A percentile compares a stretch with the other conserved stretches of the same genome.
Conservation (phyloP, 2,888 invertebrate genomes). For the Tortrix viridana region DNA sequence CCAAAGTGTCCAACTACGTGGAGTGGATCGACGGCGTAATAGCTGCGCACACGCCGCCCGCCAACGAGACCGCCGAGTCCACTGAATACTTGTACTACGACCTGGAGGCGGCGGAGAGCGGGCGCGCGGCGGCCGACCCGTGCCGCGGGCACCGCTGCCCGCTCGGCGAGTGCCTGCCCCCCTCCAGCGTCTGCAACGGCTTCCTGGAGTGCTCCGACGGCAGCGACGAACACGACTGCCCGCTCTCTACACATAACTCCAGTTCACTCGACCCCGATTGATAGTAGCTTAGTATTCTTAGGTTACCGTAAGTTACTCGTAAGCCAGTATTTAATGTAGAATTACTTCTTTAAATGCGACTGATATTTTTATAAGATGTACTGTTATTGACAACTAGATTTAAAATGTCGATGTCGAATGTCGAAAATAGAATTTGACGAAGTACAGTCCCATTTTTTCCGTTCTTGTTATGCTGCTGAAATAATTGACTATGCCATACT, state of each 20-base stretch:
- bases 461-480: slow-evolving; percentile 27
- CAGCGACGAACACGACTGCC: slow-evolving; percentile 88
- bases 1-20: slow-evolving; percentile 90
- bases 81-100: slow-evolving; percentile 70
- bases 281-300: slow-evolving; percentile 39
- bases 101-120: slow-evolving; percentile 73
- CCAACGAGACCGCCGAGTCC: slow-evolving; percentile 53
- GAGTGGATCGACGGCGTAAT: slow-evolving; percentile 88
- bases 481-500: slow-evolving; percentile 56
- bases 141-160: slow-evolving; percentile 90
- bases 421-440: slow-evolving; percentile 17
- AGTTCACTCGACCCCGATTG: slow-evolving; percentile 65
- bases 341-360: slow-evolving; percentile 70
- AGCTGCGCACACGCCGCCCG: slow-evolving; percentile 58
- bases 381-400: slow-evolving; percentile 43
- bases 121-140: slow-evolving; percentile 62
- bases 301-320: slow-evolving; percentile 48
- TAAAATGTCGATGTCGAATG: slow-evolving; percentile 41
- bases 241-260: slow-evolving; percentile 55
- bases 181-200: slow-evolving; percentile 89
- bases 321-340: slow-evolving; percentile 71
- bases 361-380: slow-evolving; percentile 78
- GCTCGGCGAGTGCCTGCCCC: slow-evolving; percentile 89
- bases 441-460: slow-evolving; percentile 38
- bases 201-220: slow-evolving; percentile 91